Evolutionary conservation across 92 coral and sea anemone genomes (phyloP).

Genomic region (Paramuricea clavata): DNA sequence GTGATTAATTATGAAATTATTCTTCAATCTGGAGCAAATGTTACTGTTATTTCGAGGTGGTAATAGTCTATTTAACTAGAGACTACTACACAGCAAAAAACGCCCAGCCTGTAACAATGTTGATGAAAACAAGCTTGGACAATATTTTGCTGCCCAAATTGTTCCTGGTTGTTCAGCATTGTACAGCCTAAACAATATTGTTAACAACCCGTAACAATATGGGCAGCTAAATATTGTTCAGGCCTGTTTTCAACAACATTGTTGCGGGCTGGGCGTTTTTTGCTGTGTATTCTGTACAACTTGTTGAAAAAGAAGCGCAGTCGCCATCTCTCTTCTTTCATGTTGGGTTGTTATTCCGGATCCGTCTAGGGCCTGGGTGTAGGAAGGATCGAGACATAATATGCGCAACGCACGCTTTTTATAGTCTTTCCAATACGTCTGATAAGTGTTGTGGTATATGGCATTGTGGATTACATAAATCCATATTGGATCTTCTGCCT

Average conservation of each 20-base stretch:
- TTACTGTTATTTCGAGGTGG: constrained; percentile 4
- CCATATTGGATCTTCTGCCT: no score
- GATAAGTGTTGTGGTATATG: constrained; percentile 5
- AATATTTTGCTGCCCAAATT: no score
- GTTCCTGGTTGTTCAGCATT: no score
- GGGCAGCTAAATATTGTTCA: no score
- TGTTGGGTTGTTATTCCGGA: background rate
- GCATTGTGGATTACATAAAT: constrained; percentile 3
- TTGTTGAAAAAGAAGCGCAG: background rate
- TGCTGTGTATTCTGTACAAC: background rate
- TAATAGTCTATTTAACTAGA: background rate
- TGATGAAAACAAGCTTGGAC: no score
- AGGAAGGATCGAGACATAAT: background rate
- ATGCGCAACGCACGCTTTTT: constrained; percentile 23
- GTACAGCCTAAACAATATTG: no score
- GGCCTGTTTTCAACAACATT: no score
- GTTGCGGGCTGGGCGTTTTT: no score
- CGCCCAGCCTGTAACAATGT: no score
- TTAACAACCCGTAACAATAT: no score
- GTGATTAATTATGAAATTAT: background rate
- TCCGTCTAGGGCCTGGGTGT: background rate
- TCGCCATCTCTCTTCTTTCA: background rate
- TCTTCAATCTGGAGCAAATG: constrained; percentile 2
- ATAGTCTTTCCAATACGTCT: background rate
- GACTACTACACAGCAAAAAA: no score